Base-by-base conservation (phyloP, 2,113 vertebrate species). In the Scatophagus argus region DNA sequence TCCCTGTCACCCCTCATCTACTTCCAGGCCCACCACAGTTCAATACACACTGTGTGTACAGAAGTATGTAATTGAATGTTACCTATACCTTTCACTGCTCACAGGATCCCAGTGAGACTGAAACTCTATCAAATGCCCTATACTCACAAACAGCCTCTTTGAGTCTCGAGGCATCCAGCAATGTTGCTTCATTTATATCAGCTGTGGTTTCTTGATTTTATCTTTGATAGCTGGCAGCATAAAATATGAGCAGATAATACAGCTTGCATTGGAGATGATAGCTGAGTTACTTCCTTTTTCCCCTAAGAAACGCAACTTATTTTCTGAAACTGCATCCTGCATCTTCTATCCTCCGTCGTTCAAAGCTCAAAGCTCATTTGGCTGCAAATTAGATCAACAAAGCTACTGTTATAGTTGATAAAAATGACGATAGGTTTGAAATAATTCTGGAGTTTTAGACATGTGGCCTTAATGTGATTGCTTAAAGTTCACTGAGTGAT, bases 41-140 rank as follows among this genome's bases (percentile, higher is more conserved):
- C 72, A 82, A n/a, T 73, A 68, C 86, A 21, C 61, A 34, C 71
- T 54, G 74, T 79, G 88, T 82, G 82, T 77, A 74, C 32, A 77
- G 85, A 77, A 60, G 66, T 75, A 83, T 83, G 84, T 88, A 87
- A 89, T 85, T 89, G 84, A 88, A 85, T 83, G 84, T 79, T 88
- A 83, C 86, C 82, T 61, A 51, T 69, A 87, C 79, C 84, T 85
- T 61, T 77, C 63, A 81, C 44, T 74, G 68, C 66, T 51, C 79
- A 29, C 67, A 55, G 70, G 36, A 32, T 62, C 47, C 51, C 62
- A 43, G 39, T 10, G 52, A 74, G 61, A 77, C 67, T 55, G 75
- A 70, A 62, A 81, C 77, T 82, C 77, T 34, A 87, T 85, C 74
- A 85, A 82, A 69, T 29, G 27, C 23, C 44, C 46, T 2, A n/a